A percentile compares a stretch with the other conserved stretches of the same genome.
These are phyloP conservation scores for Sebastes fasciatus DNA, from an alignment of 2,113 vertebrate species.

Conservation along the genomic window DNA sequence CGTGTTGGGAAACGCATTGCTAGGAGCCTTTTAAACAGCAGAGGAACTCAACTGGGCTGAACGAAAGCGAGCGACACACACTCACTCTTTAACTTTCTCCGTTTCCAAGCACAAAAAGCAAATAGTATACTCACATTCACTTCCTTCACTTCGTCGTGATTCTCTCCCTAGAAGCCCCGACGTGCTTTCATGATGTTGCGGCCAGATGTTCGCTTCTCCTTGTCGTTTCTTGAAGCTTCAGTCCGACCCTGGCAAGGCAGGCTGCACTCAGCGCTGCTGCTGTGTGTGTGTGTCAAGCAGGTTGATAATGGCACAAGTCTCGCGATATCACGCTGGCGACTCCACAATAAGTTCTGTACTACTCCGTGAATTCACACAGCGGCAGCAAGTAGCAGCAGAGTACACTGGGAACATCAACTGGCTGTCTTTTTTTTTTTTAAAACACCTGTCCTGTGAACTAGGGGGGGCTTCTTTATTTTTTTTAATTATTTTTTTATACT, in stretches of 20 bases:
- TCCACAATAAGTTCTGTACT: slow-evolving; percentile 82
- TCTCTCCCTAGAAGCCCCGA: slow-evolving; percentile 59
- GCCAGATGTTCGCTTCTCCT: slow-evolving; percentile 86
- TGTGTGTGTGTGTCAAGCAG: slow-evolving; percentile 84
- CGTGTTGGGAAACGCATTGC: slow-evolving; percentile 68
- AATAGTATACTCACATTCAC: slow-evolving; percentile 77
- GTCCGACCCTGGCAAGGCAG: slow-evolving; percentile 83
- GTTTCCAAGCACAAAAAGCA: slow-evolving; percentile 33
- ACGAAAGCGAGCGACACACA: slow-evolving; percentile 58
- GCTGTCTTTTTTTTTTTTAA: slow-evolving; percentile 35
- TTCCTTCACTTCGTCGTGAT: slow-evolving; percentile 56
- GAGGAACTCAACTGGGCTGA: slow-evolving; percentile 80
- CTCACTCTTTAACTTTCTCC: slow-evolving; percentile 79
- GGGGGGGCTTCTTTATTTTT: too few relatives aligned
- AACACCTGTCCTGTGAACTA: slow-evolving; percentile 72
- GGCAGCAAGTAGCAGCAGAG: slow-evolving; percentile 84
- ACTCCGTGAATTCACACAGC: slow-evolving; percentile 83
- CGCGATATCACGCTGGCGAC: slow-evolving; percentile 85
- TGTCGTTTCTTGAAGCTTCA: slow-evolving; percentile 79
- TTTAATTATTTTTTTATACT: too few relatives aligned
- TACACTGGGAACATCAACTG: slow-evolving; percentile 57
- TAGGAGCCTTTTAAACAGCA: slow-evolving; percentile 80
- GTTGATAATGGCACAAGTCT: slow-evolving; percentile 90
- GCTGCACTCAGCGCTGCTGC: slow-evolving; percentile 81
- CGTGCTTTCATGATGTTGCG: slow-evolving; percentile 83